A percentile compares a stretch with the other conserved stretches of the same genome.
These are phyloP conservation scores for Otolemur garnettii DNA, from an alignment of 2,113 vertebrate species.

Conservation along the genomic window DNA sequence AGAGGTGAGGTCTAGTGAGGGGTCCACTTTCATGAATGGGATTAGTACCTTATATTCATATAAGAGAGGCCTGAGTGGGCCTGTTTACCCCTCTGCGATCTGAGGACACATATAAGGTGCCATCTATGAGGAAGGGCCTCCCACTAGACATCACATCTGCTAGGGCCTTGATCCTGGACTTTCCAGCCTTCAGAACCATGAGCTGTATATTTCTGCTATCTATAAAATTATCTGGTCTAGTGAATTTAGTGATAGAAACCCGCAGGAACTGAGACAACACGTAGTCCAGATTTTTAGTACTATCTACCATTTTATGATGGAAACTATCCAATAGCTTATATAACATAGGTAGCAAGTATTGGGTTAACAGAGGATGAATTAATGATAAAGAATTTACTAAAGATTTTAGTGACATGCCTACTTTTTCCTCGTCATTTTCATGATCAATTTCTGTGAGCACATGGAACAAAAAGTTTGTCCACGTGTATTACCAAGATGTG, in stretches of 20 bases:
- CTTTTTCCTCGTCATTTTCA: slow-evolving; percentile 43
- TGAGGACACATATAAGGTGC: neutral
- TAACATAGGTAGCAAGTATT: neutral
- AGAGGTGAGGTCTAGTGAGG: neutral
- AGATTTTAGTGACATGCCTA: neutral
- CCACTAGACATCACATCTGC: too few species aligned
- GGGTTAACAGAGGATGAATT: neutral
- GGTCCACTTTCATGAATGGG: neutral
- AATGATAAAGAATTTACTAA: neutral
- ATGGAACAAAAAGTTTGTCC: neutral
- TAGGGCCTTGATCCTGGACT: neutral
- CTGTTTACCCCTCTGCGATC: neutral
- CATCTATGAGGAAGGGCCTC: neutral
- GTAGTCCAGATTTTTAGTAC: neutral
- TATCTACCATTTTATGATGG: neutral
- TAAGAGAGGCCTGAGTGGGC: neutral
- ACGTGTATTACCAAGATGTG: neutral
- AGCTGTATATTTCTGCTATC: neutral
- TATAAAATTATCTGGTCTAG: neutral
- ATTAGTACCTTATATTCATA: neutral
- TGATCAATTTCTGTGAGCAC: slow-evolving; percentile 7
- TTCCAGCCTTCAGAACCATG: neutral
- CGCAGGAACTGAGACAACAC: neutral
- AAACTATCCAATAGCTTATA: neutral
- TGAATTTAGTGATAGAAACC: neutral